Evolutionary conservation across 2,113 vertebrate genomes (phyloP), one percentile per base, ranked within the genome.

Genomic region (Pelmatolapia mariae): DNA sequence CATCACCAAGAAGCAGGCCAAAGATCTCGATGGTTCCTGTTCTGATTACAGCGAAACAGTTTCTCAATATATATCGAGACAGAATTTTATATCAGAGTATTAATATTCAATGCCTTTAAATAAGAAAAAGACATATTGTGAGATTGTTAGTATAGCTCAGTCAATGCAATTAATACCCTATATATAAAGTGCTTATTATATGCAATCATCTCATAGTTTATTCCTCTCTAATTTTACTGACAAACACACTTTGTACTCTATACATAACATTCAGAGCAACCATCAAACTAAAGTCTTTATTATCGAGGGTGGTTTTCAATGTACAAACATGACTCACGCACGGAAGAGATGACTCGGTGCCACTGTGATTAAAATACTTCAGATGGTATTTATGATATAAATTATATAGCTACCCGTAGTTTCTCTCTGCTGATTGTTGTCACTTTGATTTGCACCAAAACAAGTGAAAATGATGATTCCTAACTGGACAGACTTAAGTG

Each of bases 361-460:
- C 68, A 73, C 22, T 0, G 24, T 73, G 40, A 73, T 45, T 45
- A 45, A 73, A 45, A 73, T 26, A 45, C 40, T 73, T 73, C 8
- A 71, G 68, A 47, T 47, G 40, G 68, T 47, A 47, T 76, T 76
- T 1, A 29, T 76, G 68, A 76, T 47, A 43, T 3, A 16, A 43
- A 43, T 43, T 43, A 26, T 43, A 71, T 71, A 43, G 66, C 43
- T 43, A 43, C 3, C 2, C 1, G 0, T 0, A 71, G 66, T 43
- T 71, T 68, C 63, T 43, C n/a, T 43, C n/a, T 71, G n/a, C 38
- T 71, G 66, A 71, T 68, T 24, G n/a, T 6, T 40, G 63, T 68
- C 36, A 68, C 33, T 66, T 66, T 68, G 19, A 68, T 40, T 68
- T 68, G 63, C 63, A 68, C 63, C 63, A 68, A 68, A 68, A 40